Base-by-base conservation (phyloP, 2,888 invertebrate genomes). In the Argyra leucocephala region DNA sequence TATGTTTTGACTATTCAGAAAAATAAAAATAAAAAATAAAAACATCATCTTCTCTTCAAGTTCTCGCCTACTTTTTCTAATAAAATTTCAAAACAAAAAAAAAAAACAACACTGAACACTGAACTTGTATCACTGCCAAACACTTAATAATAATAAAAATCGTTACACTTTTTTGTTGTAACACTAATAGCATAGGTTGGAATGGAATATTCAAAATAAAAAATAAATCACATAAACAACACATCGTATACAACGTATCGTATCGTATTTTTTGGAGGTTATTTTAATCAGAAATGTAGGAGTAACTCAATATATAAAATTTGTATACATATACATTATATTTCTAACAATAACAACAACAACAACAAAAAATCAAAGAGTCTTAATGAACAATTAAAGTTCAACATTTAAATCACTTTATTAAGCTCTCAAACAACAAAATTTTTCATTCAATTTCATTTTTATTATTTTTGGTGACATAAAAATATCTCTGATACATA, bases 371-470 rank as follows among this genome's bases (percentile, higher is more conserved):
- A 18, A 48, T 48, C 48, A 12, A 5, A 48, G 18, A 48, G 15
- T 48, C 48, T 31, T 31, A 31, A 31, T 31, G 48, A 48, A 48
- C 48, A 48, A 48, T 48, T 48, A 48, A 48, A 48, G 48, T 48
- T 48, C 48, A 48, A 48, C 31, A 31, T 12, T 31, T 31, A 31
- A 31, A 31, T 31, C 31, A 31, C 31, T 31, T 31, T 31, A 31
- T 31, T 31, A 31, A 31, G 31, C 31, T 31, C 4, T 31, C 31
- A 31, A 31, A 3, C 3, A 31, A 12, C 9, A 31, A 31, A 31
- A 31, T 10, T 26, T 26, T 26, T 26, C 7, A 6, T 26, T 26
- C 26, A 6, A 6, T 26, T 26, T 26, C 4, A 26, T 26, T 26
- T 26, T 26, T 26, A 6, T 26, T 26, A 4, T 26, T 26, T 26